Percentiles rank a stretch among this genome's conserved stretches.
Evolutionary conservation across 2,888 invertebrate genomes (phyloP).

Genomic region (Drosophila histrio): DNA sequence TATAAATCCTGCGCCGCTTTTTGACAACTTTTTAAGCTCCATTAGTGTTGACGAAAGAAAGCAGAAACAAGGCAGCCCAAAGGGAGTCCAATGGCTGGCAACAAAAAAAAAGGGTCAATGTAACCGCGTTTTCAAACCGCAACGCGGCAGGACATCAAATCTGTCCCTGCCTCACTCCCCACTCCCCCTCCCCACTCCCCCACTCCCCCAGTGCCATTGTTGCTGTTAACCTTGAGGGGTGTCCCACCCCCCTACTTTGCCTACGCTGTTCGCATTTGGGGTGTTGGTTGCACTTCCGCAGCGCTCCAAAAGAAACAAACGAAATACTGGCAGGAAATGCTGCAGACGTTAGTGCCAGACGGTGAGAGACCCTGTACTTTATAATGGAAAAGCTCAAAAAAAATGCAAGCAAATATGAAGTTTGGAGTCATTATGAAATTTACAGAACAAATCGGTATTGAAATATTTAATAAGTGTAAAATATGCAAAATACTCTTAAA

Average conservation of each 20-base stretch:
- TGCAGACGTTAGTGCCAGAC: too few species aligned
- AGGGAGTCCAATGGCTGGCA: constrained; percentile 7
- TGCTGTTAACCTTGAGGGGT: constrained; percentile 53
- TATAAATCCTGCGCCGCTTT: constrained; percentile 68
- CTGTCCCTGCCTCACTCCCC: background rate
- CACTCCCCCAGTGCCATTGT: background rate
- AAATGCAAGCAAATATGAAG: too few species aligned
- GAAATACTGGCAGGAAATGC: too few species aligned
- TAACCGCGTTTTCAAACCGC: constrained; percentile 66
- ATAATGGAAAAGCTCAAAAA: too few species aligned
- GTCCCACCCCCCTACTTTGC: constrained; percentile 8
- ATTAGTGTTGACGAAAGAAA: constrained; percentile 73
- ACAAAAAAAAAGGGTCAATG: constrained; percentile 76
- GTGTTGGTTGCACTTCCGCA: constrained; percentile 67
- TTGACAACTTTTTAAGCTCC: constrained; percentile 78
- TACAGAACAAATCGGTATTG: too few species aligned
- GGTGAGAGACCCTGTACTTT: too few species aligned
- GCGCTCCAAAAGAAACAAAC: background rate
- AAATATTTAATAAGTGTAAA: too few species aligned
- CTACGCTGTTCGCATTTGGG: constrained; percentile 21
- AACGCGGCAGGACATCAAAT: constrained; percentile 63
- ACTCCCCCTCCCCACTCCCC: background rate
- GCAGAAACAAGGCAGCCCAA: constrained; percentile 52
- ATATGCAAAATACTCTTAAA: too few species aligned
- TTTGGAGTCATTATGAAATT: too few species aligned